These are phyloP conservation scores for Ptiloglossa arizonensis DNA, from an alignment of 1,140 invertebrate genomes.

Conservation along the genomic window DNA sequence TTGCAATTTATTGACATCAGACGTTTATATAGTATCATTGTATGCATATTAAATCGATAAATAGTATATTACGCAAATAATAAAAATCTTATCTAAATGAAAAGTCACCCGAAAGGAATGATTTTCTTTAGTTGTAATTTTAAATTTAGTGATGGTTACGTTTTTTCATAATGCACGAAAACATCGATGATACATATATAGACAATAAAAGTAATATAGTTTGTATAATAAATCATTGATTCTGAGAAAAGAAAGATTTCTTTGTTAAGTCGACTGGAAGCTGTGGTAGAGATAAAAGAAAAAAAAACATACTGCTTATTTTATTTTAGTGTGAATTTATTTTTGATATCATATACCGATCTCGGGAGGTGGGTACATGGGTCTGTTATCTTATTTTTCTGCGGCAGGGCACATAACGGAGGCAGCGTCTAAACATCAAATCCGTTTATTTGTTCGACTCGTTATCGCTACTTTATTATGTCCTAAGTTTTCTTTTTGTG, in stretches of 20 bases:
- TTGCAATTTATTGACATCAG: neutral
- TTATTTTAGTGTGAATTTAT: constrained; percentile 70
- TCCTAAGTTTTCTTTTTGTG: constrained; percentile 60
- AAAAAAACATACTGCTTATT: neutral
- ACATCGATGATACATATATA: constrained; percentile 22
- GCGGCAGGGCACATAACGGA: constrained; percentile 68
- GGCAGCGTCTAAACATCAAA: constrained; percentile 75
- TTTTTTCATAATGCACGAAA: neutral
- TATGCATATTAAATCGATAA: too few relatives aligned
- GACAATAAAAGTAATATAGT: constrained; percentile 47
- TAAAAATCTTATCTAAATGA: constrained; percentile 1
- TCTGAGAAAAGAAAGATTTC: neutral
- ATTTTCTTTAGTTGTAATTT: neutral
- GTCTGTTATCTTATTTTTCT: constrained; percentile 58
- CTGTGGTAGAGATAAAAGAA: neutral
- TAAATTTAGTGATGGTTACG: neutral
- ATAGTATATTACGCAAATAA: too few relatives aligned
- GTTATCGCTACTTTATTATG: constrained; percentile 67
- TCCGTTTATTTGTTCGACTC: constrained; percentile 73
- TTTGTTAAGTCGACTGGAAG: neutral
- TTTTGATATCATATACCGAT: constrained; percentile 64
- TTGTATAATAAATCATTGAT: constrained; percentile 43
- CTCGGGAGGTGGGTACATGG: constrained; percentile 60
- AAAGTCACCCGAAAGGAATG: neutral
- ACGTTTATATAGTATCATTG: too few relatives aligned